Conservation (phyloP, 2,888 invertebrate genomes). For the Acronicta alni region DNA sequence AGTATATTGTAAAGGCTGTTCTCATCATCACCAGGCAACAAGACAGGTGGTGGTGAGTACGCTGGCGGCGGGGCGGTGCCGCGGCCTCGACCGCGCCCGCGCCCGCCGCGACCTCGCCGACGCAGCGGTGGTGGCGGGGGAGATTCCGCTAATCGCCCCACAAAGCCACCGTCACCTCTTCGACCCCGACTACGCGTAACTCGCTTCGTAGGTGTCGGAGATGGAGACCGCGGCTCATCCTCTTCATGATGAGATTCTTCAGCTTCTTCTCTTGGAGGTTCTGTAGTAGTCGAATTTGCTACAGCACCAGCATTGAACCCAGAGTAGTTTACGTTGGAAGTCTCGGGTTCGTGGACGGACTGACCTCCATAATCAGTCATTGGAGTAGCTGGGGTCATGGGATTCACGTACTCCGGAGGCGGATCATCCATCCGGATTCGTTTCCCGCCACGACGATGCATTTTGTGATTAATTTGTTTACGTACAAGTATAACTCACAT, state of each 20-base stretch:
- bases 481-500: too few relatives aligned
- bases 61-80: slow-evolving; percentile 85
- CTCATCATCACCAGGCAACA: slow-evolving; percentile 92
- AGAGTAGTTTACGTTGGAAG: slow-evolving; percentile 82
- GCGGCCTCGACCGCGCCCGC: slow-evolving; percentile 80
- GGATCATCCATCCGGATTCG: slow-evolving; percentile 97
- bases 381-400: slow-evolving; percentile 87
- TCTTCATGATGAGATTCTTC: slow-evolving; percentile 77
- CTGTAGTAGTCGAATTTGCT: slow-evolving; percentile 74
- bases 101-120: slow-evolving; percentile 77
- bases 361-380: slow-evolving; percentile 88
- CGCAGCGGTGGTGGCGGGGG: slow-evolving; percentile 83
- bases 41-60: slow-evolving; percentile 85
- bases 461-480: slow-evolving; percentile 74
- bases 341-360: slow-evolving; percentile 86
- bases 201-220: slow-evolving; percentile 89
- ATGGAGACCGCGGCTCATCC: slow-evolving; percentile 87
- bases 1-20: slow-evolving; percentile 95
- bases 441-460: slow-evolving; percentile 96
- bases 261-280: slow-evolving; percentile 75
- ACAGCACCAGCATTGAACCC: slow-evolving; percentile 76
- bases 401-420: slow-evolving; percentile 95
- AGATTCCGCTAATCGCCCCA: slow-evolving; percentile 85
- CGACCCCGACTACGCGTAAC: slow-evolving; percentile 91
- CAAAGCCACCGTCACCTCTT: slow-evolving; percentile 86